Base-by-base conservation (phyloP, 2,113 vertebrate species). In the Numenius arquata region DNA sequence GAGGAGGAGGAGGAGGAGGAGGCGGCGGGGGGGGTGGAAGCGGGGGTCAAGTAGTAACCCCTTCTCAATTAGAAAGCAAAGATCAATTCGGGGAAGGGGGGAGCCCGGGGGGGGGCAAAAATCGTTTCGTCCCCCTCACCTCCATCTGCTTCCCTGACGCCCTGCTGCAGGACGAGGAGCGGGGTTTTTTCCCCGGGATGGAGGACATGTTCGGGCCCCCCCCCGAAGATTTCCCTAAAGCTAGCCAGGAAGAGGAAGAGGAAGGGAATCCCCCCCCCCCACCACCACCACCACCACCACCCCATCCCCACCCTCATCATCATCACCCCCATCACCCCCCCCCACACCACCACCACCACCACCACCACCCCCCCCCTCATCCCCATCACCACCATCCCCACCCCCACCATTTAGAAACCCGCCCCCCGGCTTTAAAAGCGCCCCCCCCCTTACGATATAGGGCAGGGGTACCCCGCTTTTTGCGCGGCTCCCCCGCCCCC, bases 71-170 rank as follows among this genome's bases (percentile, higher is more conserved):
- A 3, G 98, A 98, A 30, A 92, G 92, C 89, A 99, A 99, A 75
- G 98, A 99, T 68, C 98, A 98, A 40, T 98, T 98, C 2, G 43
- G 66, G 3, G 98, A 99, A 77, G 98, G 17, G 96, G 98, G 97
- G 26, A 99, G 98, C 95, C 98, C 99, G 0, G 98, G 98, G 38
- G 98, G 99, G 77, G 88, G 96, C 47, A 98, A 98, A 85, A 98
- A 98, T 3, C 98, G 99, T 16, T 99, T 99, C 8, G 99, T 99
- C 15, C 99, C 99, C 0, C 97, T 99, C 19, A 99, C 99, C 1
- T 99, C 99, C 85, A 99, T 99, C 97, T 99, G 99, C 96, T 99
- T 99, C 94, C 99, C 99, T 0, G 99, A 99, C 93, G 99, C 99
- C 3, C 96, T 99, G 83, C 98, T 99, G 48, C 99, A 99, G 90